These are phyloP conservation scores for Neomicropteryx cornuta DNA, from an alignment of 1,140 invertebrate species.

Conservation along the genomic window DNA sequence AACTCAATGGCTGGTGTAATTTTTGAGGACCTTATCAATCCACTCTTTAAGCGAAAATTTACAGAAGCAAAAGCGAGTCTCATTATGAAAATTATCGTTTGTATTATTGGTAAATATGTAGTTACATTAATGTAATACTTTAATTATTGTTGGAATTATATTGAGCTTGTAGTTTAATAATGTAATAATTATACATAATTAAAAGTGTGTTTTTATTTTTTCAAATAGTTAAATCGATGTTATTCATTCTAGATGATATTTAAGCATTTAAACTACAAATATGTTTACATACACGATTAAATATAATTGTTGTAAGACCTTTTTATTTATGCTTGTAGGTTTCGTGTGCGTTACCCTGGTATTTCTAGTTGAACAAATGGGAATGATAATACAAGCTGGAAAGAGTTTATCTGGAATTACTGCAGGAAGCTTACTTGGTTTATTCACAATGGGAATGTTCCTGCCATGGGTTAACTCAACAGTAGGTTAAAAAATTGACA, in stretches of 20 bases:
- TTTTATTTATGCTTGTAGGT: constrained; percentile 34
- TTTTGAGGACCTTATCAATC: constrained; percentile 67
- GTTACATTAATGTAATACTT: too few relatives aligned
- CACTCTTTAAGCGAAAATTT: constrained; percentile 45
- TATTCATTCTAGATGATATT: too few relatives aligned
- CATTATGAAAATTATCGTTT: constrained; percentile 56
- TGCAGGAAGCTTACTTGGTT: constrained; percentile 61
- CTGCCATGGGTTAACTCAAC: constrained; percentile 58
- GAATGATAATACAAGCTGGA: constrained; percentile 53
- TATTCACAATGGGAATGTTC: constrained; percentile 70
- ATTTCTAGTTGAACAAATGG: constrained; percentile 57
- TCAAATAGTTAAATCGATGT: neutral
- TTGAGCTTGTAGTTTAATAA: neutral
- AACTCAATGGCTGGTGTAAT: constrained; percentile 75
- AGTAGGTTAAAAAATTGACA: constrained; percentile 31
- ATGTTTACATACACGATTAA: neutral
- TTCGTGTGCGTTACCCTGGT: constrained; percentile 50
- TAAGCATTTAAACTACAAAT: neutral
- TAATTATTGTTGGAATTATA: neutral
- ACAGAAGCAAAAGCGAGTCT: constrained; percentile 50
- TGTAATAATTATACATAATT: neutral
- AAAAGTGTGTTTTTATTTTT: neutral
- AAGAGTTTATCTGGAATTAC: constrained; percentile 57
- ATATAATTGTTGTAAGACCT: too few relatives aligned
- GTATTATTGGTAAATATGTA: constrained; percentile 40